Evolutionary conservation across 1,140 invertebrate species (phyloP), one percentile per base, ranked within the genome.

Genomic region (Brachionus manjavacas): DNA sequence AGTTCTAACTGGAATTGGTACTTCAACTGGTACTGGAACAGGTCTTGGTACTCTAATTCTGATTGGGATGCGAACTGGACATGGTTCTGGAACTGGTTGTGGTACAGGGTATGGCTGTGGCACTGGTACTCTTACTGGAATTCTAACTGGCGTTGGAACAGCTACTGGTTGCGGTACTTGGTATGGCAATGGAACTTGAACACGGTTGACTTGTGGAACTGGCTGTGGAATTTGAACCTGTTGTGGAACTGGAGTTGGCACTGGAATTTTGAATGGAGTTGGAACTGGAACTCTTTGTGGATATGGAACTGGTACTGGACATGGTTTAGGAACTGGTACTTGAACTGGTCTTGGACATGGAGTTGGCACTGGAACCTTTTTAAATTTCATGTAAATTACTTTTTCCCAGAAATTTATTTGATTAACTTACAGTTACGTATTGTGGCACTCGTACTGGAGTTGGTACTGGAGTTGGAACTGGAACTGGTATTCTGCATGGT

Each of bases 41-140:
- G 39, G 72, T 76, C 41, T 43, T 76, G 72, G 72, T 1, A 76
- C 41, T 76, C 16, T 43, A 23, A 76, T 76, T 76, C 72, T 76
- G n/a, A 76, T 46, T 76, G 72, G 72, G 11, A 76, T 28, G n/a
- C 72, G 39, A 20, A 76, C 72, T 46, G 39, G 39, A 23, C 39
- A 41, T 46, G 72, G 39, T 25, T 23, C 7, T 76, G 39, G 72
- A 46, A 76, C 72, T 76, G 72, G 72, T 43, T 43, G 14, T 46
- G 39, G 72, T 76, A 76, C 72, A 25, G 72, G 72, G 20, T 46
- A 43, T 46, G 72, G 72, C 46, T 76, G 39, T 76, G 72, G 72
- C 4, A 76, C 72, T 76, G 72, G 72, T 76, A 76, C 72, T 76
- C 72, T 76, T 14, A 76, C 41, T 76, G 39, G 39, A 11, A 76